Base-by-base conservation (phyloP, 2,797 vertebrate genomes). In the Myoxocephalus aenaeus region DNA sequence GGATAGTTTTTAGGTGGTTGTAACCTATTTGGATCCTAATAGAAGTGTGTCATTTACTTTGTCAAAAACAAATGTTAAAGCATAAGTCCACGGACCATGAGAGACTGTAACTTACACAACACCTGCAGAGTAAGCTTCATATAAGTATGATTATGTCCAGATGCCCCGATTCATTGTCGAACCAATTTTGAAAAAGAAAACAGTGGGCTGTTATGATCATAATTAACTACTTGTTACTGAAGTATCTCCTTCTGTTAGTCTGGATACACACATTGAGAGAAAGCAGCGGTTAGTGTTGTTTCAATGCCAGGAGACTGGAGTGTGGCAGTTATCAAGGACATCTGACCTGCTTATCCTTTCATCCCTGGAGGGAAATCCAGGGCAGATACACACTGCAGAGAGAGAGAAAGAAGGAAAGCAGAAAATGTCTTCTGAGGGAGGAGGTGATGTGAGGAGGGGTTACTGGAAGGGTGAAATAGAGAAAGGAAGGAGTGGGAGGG, bases 301-400 rank as follows among this genome's bases (percentile, higher is more conserved):
- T 72, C 20, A 76, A 29, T 77, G 74, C 63, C 48, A 80, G 70
- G 72, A 56, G 65, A 82, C 67, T 53, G 71, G 65, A 88, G 48
- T 80, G 72, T 32, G 22, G 77, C 77, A 73, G 69, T 78, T 91
- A 85, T 91, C 85, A 89, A 79, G 83, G 80, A 85, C 86, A 79
- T 89, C 80, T 88, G 86, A 92, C 83, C 85, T 82, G 86, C 82
- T 88, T 88, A 88, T 89, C 77, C 72, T 85, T 78, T 86, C 70
- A 89, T 90, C 82, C 90, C 86, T 62, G 73, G 80, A 83, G 93
- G 88, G 79, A 92, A 90, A 88, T 86, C 67, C 73, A 81, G 78
- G 75, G 17, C 64, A 68, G 90, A 90, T 83, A 73, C 83, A 84
- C 75, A 83, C 80, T 87, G 79, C 80, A 65, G 83, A 79, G 82